These are phyloP conservation scores for Anarhynchus alexandrinus DNA, from an alignment of 2,113 vertebrate genomes.

Conservation along the genomic window DNA sequence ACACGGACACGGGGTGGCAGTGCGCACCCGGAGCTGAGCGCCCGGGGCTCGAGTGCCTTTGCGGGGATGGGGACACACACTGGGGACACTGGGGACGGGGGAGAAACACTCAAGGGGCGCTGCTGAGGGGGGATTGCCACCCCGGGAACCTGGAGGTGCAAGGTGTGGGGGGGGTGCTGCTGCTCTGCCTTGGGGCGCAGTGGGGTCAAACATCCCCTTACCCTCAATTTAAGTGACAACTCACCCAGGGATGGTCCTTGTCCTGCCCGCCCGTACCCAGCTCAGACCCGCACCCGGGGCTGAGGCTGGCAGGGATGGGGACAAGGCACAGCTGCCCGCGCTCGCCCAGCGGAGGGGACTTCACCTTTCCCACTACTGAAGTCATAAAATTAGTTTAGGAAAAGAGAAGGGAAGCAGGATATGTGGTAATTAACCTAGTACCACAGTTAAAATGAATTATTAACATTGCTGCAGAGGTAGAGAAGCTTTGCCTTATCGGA, in stretches of 20 bases:
- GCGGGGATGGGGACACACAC: neutral
- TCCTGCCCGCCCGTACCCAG: neutral
- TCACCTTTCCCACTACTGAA: neutral
- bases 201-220: neutral
- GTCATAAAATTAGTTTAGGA: neutral
- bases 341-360: neutral
- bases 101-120: too few species aligned
- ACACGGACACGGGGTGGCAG: neutral
- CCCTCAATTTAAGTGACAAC: fast-evolving
- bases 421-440: neutral
- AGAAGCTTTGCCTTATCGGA: neutral
- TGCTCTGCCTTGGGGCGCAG: neutral
- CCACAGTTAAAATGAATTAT: neutral
- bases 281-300: neutral
- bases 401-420: neutral
- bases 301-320: neutral
- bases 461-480: neutral
- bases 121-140: neutral
- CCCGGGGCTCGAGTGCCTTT: neutral
- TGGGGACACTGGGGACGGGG: fast-evolving
- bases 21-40: neutral
- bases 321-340: neutral
- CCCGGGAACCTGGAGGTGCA: neutral
- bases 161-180: neutral
- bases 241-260: neutral